These are phyloP conservation scores for Iphiclides podalirius DNA, from an alignment of 2,888 invertebrate species.

Conservation along the genomic window DNA sequence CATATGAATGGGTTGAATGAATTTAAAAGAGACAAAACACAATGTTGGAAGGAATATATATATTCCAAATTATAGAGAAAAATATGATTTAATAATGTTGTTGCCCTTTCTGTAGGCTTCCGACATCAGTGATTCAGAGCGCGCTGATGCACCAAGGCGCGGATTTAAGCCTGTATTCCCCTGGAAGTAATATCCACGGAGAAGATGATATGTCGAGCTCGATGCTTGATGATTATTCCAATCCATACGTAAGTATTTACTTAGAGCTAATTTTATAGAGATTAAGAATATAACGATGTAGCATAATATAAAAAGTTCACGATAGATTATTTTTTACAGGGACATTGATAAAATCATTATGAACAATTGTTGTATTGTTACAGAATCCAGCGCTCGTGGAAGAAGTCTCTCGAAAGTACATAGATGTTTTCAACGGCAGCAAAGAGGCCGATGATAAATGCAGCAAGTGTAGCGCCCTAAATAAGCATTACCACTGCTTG, in stretches of 20 bases:
- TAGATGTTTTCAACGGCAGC: slow-evolving; percentile 70
- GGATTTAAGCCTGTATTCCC: slow-evolving; percentile 71
- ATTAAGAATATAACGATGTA: neutral
- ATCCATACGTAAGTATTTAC: slow-evolving; percentile 60
- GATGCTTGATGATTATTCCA: slow-evolving; percentile 62
- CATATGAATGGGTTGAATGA: too few relatives aligned
- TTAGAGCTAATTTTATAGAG: neutral
- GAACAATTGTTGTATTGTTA: slow-evolving; percentile 22
- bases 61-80: too few relatives aligned
- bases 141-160: slow-evolving; percentile 72
- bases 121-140: slow-evolving; percentile 69
- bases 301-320: neutral
- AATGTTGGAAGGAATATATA: too few relatives aligned
- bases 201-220: slow-evolving; percentile 70
- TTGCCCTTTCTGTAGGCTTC: slow-evolving; percentile 55
- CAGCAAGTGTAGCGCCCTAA: slow-evolving; percentile 80
- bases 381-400: slow-evolving; percentile 80
- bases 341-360: too few relatives aligned
- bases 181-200: slow-evolving; percentile 60
- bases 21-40: too few relatives aligned
- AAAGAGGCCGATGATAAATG: slow-evolving; percentile 79
- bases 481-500: slow-evolving; percentile 93
- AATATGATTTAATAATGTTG: too few relatives aligned
- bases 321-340: neutral
- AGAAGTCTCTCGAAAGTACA: slow-evolving; percentile 75